Percentiles rank a stretch among this genome's conserved stretches.
phyloP scores from a whole-genome alignment of 2,888 invertebrate genomes.

The Amaurobius ferox region DNA sequence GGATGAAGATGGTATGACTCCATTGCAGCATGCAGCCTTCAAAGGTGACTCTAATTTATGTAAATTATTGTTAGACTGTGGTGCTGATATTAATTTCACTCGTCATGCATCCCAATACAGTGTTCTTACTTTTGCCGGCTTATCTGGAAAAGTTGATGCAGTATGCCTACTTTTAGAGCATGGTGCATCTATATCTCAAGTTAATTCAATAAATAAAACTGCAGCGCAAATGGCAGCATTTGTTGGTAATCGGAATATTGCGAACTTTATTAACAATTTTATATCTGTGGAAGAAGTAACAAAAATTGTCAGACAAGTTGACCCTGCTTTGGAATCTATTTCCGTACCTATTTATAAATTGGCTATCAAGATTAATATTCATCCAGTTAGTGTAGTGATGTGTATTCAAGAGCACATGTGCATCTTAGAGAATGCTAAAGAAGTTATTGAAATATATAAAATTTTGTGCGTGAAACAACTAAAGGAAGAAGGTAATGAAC shows the following conservation, averaged over 20 bases:
- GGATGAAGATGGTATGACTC: slow-evolving; percentile 90
- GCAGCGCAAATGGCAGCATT: slow-evolving; percentile 99
- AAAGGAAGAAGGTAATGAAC: slow-evolving; percentile 91
- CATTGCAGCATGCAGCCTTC: slow-evolving; percentile 95
- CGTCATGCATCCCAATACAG: slow-evolving; percentile 91
- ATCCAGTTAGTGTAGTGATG: slow-evolving; percentile 86
- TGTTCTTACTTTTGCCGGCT: slow-evolving; percentile 95
- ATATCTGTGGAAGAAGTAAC: slow-evolving; percentile 89
- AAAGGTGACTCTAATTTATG: slow-evolving; percentile 94
- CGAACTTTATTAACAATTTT: slow-evolving; percentile 95
- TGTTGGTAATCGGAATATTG: slow-evolving; percentile 91
- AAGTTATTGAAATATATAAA: slow-evolving; percentile 87
- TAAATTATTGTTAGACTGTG: slow-evolving; percentile 91
- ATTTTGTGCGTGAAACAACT: slow-evolving; percentile 91
- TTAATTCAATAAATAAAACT: slow-evolving; percentile 93
- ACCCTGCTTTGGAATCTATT: slow-evolving; percentile 85
- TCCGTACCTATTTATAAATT: slow-evolving; percentile 89
- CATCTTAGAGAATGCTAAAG: slow-evolving; percentile 85
- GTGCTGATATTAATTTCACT: slow-evolving; percentile 94
- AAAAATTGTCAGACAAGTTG: no score
- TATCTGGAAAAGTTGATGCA: slow-evolving; percentile 92
- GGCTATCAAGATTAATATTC: slow-evolving; percentile 89
- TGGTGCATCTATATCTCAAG: slow-evolving; percentile 88
- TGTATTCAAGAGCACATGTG: slow-evolving; percentile 86
- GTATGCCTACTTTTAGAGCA: slow-evolving; percentile 89